Evolutionary conservation across 1,140 invertebrate species (phyloP), one percentile per base, ranked within the genome.

Genomic region (Trichonephila clavipes): DNA sequence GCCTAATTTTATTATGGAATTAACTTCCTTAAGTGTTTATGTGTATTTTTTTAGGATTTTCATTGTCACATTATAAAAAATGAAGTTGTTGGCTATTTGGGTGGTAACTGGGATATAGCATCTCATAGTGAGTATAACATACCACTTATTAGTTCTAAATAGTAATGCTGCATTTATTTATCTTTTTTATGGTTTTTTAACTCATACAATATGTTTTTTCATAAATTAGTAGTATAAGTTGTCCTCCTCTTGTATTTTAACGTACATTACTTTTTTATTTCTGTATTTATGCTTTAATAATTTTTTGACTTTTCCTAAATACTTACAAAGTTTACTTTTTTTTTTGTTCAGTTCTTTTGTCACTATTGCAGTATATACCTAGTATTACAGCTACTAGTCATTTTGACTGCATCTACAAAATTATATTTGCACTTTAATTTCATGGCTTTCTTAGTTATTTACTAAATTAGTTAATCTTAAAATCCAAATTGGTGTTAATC

Each of bases 21-120:
- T 69, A 12, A 12, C 14, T 69, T 69, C n/a, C 7, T 51, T 51
- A 12, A 10, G 21, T 12, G 12, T n/a, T 66, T 24, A 21, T 64
- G 19, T 0, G 8, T 44, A 19, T 83, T 24, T 92, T 21, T 69
- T 12, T 94, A 96, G 96, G 98, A 99, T 96, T 97, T 99, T 94
- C 99, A 99, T 95, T 98, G 98, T 95, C 98, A 99, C 96, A 96
- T 99, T 94, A 98, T 98, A 24, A 98, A 97, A 94, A 98, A 97
- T 94, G 98, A 99, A 97, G 97, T 99, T 51, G 98, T 98, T 95
- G 99, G 99, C 4, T 99, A 99, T 96, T 96, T 99, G 40, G 98
- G 97, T 88, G 99, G 99, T 40, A 97, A 97, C 81, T 99, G 99
- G 99, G 98, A 99, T 96, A 97, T 98, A 77, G 98, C 98, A 96